Percentiles rank a stretch among this genome's conserved stretches.
Evolutionary conservation across 2,113 vertebrate species (phyloP).

Genomic region (Ammodytes dubius): DNA sequence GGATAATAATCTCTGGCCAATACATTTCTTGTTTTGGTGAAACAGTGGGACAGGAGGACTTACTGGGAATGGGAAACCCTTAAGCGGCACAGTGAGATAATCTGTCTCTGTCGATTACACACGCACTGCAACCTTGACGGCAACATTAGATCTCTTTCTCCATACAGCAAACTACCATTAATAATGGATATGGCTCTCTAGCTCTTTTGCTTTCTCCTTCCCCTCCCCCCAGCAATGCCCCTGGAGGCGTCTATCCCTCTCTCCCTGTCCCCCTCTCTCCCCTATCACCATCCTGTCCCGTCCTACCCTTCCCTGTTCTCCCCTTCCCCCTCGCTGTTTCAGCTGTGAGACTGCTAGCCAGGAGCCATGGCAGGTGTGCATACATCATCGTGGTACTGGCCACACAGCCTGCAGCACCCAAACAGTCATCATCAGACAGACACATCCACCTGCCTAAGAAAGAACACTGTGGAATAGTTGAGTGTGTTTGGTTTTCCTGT

Average conservation of each 20-base stretch:
- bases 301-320: neutral
- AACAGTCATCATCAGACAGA: constrained; percentile 56
- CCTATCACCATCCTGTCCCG: constrained; percentile 52
- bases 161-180: constrained; percentile 81
- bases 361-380: constrained; percentile 77
- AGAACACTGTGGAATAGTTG: constrained; percentile 26
- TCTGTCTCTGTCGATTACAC: constrained; percentile 74
- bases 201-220: constrained; percentile 67
- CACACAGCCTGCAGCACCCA: constrained; percentile 73
- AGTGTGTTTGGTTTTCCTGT: constrained; percentile 17
- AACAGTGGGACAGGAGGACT: neutral
- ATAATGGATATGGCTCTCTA: constrained; percentile 83
- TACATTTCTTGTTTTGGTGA: constrained; percentile 12
- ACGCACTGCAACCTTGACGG: constrained; percentile 73
- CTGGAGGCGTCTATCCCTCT: constrained; percentile 59
- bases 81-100: constrained; percentile 66
- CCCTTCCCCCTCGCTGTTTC: constrained; percentile 45
- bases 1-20: constrained; percentile 37
- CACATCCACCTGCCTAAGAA: constrained; percentile 61
- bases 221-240: constrained; percentile 63
- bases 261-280: constrained; percentile 25
- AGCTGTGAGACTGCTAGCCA: constrained; percentile 65
- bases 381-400: constrained; percentile 71
- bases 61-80: constrained; percentile 33
- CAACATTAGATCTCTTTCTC: constrained; percentile 86